Base-by-base conservation (phyloP, 1,140 invertebrate genomes). In the Copidosoma floridanum region DNA sequence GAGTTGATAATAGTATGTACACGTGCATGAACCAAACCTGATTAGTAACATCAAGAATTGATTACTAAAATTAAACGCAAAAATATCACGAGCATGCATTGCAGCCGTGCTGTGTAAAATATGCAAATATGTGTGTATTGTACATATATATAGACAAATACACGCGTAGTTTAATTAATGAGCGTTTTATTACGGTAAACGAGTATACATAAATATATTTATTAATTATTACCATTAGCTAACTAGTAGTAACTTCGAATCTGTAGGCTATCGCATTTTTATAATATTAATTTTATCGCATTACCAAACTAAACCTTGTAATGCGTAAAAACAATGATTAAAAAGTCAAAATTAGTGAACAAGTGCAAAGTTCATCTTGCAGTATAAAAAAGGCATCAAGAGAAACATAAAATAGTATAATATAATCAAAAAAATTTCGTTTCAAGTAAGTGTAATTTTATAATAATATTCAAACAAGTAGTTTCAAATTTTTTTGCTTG, bases 221-320 rank as follows among this genome's bases (percentile, higher is more conserved):
- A n/a, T n/a, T n/a, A 51, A 27, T 58, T 48, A 21, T 51, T 51
- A 38, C 24, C 37, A 41, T 20, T 37, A 57, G 54, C 23, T 50
- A 11, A 3, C 50, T n/a, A n/a, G 35, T 58, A 51, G 43, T 44
- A 58, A 51, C 14, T 58, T 26, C 44, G 20, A 44, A 32, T 57
- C 24, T 5, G 2, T 46, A 56, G n/a, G 18, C 3, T n/a, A 41
- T 18, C n/a, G 24, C 37, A 51, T 53, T 53, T 53, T 53, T 41
- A 6, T 53, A 53, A 18, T 27, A 53, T 41, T n/a, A 32, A 40
- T 41, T 50, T 48, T 40, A 57, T 14, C 16, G 35, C 11, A 38
- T 46, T 37, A 12, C 23, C 29, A 8, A 20, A 50, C 29, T n/a
- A n/a, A n/a, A n/a, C n/a, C n/a, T n/a, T n/a, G n/a, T n/a, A n/a